Percentiles rank a stretch among this genome's conserved stretches.
phyloP scores from a whole-genome alignment of 2,888 invertebrate species.

The Torymus aiolomorphi region DNA sequence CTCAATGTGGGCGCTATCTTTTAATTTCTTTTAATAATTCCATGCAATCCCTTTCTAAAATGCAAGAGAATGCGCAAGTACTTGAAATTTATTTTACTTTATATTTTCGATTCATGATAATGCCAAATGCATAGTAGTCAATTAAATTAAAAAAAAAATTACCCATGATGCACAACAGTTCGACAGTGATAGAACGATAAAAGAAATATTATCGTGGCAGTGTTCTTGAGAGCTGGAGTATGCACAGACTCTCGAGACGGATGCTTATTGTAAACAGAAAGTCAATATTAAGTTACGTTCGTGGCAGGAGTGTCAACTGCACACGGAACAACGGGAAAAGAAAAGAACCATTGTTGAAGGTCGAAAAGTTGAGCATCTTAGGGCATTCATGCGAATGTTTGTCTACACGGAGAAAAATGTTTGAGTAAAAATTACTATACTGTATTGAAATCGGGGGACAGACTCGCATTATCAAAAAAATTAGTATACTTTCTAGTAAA shows the following conservation, averaged over 20 bases:
- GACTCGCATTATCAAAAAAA: too few relatives aligned
- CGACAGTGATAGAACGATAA: not conserved
- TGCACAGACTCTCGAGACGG: conserved; percentile 67
- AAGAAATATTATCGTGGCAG: conserved; percentile 5
- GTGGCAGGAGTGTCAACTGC: conserved; percentile 69
- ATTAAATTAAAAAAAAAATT: not conserved
- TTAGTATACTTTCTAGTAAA: too few relatives aligned
- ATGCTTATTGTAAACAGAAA: conserved; percentile 48
- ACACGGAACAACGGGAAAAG: conserved; percentile 29
- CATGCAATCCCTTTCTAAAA: conserved; percentile 56
- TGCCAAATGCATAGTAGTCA: too few relatives aligned
- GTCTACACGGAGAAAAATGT: not conserved
- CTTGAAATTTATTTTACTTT: not conserved
- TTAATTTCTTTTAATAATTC: conserved; percentile 56
- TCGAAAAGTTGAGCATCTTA: conserved; percentile 38
- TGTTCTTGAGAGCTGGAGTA: conserved; percentile 68
- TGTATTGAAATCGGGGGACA: too few relatives aligned
- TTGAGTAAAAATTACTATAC: too few relatives aligned
- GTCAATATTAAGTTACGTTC: conserved; percentile 16
- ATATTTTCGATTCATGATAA: too few relatives aligned
- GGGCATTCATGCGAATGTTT: not conserved
- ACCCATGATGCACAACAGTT: conserved; percentile 19
- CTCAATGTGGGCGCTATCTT: conserved; percentile 37
- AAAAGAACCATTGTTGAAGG: conserved; percentile 8
- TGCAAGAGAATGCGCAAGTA: conserved; percentile 58